Evolutionary conservation across 2,888 invertebrate species (phyloP), one percentile per base, ranked within the genome.

Genomic region (Mechanitis mazaeus): DNA sequence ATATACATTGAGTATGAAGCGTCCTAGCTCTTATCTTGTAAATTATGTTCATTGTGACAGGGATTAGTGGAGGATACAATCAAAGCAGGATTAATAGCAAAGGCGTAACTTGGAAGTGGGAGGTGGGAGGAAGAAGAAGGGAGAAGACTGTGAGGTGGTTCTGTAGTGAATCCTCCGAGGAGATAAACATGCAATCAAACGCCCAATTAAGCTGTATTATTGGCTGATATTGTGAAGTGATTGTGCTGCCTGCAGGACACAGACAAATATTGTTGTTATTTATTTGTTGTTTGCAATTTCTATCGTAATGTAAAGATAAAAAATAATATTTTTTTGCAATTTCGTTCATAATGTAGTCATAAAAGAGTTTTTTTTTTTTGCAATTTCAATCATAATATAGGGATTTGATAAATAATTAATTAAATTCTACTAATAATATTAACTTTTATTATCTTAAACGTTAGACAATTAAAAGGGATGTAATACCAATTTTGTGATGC

Each of bases 121-220:
- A 6, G 6, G 33, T 56, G 1, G 54, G 35, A 6, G 9, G 20
- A 45, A 9, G 57, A 35, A n/a, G n/a, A 59, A 50, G 45, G 7
- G 50, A 33, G 60, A 4, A 53, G 47, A 11, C 11, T 9, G 42
- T 42, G 42, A 42, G 42, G 42, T 42, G 42, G 42, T 42, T 42
- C 9, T 1, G 9, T 42, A 42, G 33, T 28, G n/a, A 54, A n/a
- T 47, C 58, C 60, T 64, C 62, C 50, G 33, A 38, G 47, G 65
- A 60, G 58, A 60, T 63, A 67, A 63, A 59, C 59, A 64, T 55
- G 56, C 53, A 67, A 61, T 64, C 60, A 66, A 64, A 57, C 64
- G 57, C 54, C 60, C 63, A 59, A 67, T 67, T 67, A 67, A 62
- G 46, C 45, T 58, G 57, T 55, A 62, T 64, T 63, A 62, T 60